Percentiles rank a stretch among this genome's conserved stretches.
Evolutionary conservation across 1,140 invertebrate species (phyloP).

Genomic region (Sinella curviseta): DNA sequence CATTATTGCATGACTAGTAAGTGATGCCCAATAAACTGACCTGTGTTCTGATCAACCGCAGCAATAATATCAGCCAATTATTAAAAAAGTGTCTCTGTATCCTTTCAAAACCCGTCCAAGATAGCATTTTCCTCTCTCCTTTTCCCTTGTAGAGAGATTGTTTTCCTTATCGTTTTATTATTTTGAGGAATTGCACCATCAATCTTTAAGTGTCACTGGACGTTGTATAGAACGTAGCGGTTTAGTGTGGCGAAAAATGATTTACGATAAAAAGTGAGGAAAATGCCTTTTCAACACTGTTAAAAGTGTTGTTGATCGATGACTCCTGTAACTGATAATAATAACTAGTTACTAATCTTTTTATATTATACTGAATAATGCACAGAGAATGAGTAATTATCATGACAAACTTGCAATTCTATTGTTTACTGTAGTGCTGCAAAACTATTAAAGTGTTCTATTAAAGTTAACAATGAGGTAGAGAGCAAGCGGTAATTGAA

Average conservation of each 20-base stretch:
- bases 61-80: neutral
- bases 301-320: neutral
- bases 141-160: no score
- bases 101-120: neutral
- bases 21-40: neutral
- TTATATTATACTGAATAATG: no score
- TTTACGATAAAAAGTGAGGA: neutral
- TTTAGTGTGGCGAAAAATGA: neutral
- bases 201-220: slow-evolving; percentile 20
- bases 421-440: no score
- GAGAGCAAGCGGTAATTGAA: no score
- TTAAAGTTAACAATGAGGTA: no score
- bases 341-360: neutral
- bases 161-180: neutral
- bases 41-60: neutral
- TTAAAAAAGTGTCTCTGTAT: neutral
- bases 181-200: neutral
- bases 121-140: neutral
- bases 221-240: neutral
- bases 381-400: no score
- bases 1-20: no score
- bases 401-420: no score
- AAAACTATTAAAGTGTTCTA: no score
- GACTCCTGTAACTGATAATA: no score
- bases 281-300: neutral